phyloP scores from a whole-genome alignment of 2,113 vertebrate genomes.

The Probosciger aterrimus region DNA sequence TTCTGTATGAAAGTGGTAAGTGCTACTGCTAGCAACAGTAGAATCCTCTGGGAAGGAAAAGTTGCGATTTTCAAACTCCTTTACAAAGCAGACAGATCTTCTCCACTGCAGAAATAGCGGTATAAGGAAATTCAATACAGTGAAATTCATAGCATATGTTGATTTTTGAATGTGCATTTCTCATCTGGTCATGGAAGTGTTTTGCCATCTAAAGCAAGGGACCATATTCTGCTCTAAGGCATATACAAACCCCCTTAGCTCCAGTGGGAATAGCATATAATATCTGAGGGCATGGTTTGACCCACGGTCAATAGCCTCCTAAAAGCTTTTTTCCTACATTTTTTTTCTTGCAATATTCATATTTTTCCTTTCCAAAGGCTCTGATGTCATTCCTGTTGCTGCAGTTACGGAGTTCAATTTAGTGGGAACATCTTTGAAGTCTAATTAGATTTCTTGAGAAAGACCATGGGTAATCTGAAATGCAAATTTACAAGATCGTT shows the following conservation, averaged over 20 bases:
- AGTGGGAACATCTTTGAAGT: slow-evolving; percentile 43
- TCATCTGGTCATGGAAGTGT: not conserved
- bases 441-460: slow-evolving; percentile 48
- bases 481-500: not conserved
- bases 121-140: not conserved
- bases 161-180: not conserved
- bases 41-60: not conserved
- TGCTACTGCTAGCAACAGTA: fast-evolving
- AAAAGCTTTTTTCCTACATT: not conserved
- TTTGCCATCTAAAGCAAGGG: not conserved
- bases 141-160: not conserved
- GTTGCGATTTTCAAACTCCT: not conserved
- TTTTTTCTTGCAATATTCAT: not conserved
- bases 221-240: not conserved
- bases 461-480: slow-evolving; percentile 7
- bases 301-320: not conserved
- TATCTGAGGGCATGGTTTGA: slow-evolving; percentile 32
- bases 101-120: not conserved
- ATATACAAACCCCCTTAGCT: not conserved
- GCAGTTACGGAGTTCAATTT: not conserved
- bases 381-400: slow-evolving; percentile 12
- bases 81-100: not conserved
- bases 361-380: slow-evolving; percentile 20
- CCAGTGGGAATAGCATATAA: not conserved
- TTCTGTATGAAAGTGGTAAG: not conserved